Evolutionary conservation across 2,888 invertebrate genomes (phyloP), one percentile per base, ranked within the genome.

Genomic region (Augochlorella aurata): DNA sequence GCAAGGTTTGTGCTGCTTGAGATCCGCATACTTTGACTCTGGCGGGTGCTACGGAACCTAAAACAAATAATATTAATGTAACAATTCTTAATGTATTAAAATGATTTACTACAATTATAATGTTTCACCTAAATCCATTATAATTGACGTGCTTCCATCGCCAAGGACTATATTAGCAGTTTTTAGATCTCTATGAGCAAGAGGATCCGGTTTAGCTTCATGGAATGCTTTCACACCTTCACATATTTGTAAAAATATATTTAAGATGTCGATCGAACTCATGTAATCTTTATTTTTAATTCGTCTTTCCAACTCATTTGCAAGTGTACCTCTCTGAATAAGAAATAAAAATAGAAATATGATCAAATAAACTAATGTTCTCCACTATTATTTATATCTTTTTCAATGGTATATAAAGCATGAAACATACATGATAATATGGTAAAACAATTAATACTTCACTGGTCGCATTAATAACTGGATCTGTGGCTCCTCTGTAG

Each of bases 151-250:
- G 91, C 95, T 95, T 74, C 96, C 95, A 90, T 97, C 96, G 29
- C 95, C 95, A 45, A 98, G 93, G 89, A 98, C 95, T 85, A 98
- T 95, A 94, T 98, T 98, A 21, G 96, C 97, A 74, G 98, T 97
- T 94, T 98, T 98, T 58, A 98, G 93, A 93, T 98, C 98, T 90
- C 98, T 95, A 92, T 97, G 97, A 58, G 97, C 97, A 87, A 97
- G 94, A 29, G 97, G 96, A 79, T 96, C 95, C 0, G 97, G 97
- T 90, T 95, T 95, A 44, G 95, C 95, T 89, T 96, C 95, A 90
- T 98, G 97, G 91, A 98, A 95, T 69, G 96, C 96, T 92, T 95
- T 95, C 0, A 97, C 94, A 0, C 96, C 97, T 89, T 96, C 96
- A 92, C 97, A 97, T 70, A 97, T 95, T 73, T 96, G 96, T 74